A percentile compares a stretch with the other conserved stretches of the same genome.
Evolutionary conservation across 1,140 invertebrate species (phyloP).

Genomic region (Luehdorfia chinensis): DNA sequence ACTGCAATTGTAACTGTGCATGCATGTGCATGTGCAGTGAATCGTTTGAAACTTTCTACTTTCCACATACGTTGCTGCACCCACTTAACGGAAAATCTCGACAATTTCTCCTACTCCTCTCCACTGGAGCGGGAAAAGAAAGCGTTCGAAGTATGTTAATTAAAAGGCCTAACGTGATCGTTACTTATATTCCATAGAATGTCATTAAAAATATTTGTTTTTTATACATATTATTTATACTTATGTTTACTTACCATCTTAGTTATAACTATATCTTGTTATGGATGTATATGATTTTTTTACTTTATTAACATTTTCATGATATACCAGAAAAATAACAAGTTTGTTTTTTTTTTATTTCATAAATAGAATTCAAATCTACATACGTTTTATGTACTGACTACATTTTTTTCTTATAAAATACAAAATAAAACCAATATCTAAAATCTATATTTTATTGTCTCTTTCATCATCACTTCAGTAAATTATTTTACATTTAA

Average conservation of each 20-base stretch:
- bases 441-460: slow-evolving; percentile 54
- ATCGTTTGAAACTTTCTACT: slow-evolving; percentile 71
- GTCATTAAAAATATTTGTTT: not conserved
- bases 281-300: no score
- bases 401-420: no score
- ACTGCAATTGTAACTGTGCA: no score
- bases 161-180: not conserved
- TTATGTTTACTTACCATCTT: not conserved
- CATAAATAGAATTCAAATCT: no score
- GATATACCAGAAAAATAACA: no score
- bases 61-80: slow-evolving; percentile 55
- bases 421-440: slow-evolving; percentile 54
- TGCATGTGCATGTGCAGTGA: slow-evolving; percentile 72
- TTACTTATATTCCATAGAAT: not conserved
- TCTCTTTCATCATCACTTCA: slow-evolving; percentile 50
- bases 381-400: no score
- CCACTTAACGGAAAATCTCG: slow-evolving; percentile 64
- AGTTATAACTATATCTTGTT: no score
- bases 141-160: slow-evolving; percentile 34
- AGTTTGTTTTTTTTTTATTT: no score
- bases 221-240: not conserved
- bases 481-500: slow-evolving; percentile 63
- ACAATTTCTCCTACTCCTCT: slow-evolving; percentile 60
- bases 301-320: no score
- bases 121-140: slow-evolving; percentile 66